phyloP scores from a whole-genome alignment of 2,888 invertebrate species.

The Netelia virgata region DNA sequence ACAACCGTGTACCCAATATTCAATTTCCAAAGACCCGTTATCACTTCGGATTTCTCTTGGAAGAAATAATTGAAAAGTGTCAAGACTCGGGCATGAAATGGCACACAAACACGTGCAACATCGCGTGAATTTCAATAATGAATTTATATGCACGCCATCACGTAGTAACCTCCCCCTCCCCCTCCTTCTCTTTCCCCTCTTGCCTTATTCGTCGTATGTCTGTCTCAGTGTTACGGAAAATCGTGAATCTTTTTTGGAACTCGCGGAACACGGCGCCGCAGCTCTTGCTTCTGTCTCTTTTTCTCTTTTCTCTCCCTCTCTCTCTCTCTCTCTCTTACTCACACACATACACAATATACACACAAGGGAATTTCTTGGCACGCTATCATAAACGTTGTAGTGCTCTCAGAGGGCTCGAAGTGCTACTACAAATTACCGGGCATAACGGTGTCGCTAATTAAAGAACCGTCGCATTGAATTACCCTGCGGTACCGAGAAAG shows the following conservation, averaged over 20 bases:
- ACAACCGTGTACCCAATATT: not conserved
- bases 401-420: slow-evolving; percentile 45
- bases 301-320: slow-evolving; percentile 22
- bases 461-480: slow-evolving; percentile 59
- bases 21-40: not conserved
- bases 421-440: slow-evolving; percentile 67
- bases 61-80: slow-evolving; percentile 14
- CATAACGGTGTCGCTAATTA: slow-evolving; percentile 69
- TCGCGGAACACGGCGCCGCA: slow-evolving; percentile 18
- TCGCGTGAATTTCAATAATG: slow-evolving; percentile 40
- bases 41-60: not conserved
- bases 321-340: slow-evolving; percentile 12
- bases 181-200: not conserved
- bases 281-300: slow-evolving; percentile 7
- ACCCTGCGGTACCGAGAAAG: slow-evolving; percentile 24
- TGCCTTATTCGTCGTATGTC: not conserved
- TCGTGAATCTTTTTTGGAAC: slow-evolving; percentile 54
- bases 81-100: not conserved
- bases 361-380: slow-evolving; percentile 61
- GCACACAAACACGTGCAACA: not conserved
- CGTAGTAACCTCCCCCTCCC: not conserved
- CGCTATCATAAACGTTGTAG: slow-evolving; percentile 32
- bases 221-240: slow-evolving; percentile 13
- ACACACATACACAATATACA: not conserved
- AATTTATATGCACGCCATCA: slow-evolving; percentile 41